These are phyloP conservation scores for Drosophila vallismaia DNA, from an alignment of 2,888 invertebrate genomes.

Conservation along the genomic window DNA sequence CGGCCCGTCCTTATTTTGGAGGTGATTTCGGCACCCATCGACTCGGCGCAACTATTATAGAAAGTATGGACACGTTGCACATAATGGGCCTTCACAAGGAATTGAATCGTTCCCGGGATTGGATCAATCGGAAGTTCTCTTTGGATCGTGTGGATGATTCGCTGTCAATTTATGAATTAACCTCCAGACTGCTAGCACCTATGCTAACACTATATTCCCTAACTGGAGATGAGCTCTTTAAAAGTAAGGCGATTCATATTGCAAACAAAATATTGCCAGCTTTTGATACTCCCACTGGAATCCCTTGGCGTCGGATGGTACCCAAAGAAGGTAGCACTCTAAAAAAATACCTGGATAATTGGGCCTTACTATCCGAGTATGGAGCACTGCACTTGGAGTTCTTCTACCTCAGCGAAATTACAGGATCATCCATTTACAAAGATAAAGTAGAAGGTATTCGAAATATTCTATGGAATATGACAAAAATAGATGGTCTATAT, in stretches of 20 bases:
- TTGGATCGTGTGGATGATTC: constrained; percentile 91
- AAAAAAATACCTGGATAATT: constrained; percentile 92
- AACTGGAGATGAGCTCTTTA: constrained; percentile 96
- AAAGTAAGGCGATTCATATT: constrained; percentile 95
- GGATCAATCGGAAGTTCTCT: constrained; percentile 94
- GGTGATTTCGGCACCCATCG: constrained; percentile 94
- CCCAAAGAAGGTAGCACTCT: constrained; percentile 13
- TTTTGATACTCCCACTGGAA: constrained; percentile 98
- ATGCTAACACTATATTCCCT: constrained; percentile 96
- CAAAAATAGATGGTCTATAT: constrained; percentile 97
- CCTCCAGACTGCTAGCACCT: constrained; percentile 98
- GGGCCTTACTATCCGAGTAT: constrained; percentile 98
- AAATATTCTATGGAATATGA: constrained; percentile 90
- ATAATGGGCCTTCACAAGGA: constrained; percentile 98
- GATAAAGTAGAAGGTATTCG: constrained; percentile 95
- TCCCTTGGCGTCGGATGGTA: constrained; percentile 88
- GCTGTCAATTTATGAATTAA: constrained; percentile 98
- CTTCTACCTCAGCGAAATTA: constrained; percentile 96
- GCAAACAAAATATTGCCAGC: constrained; percentile 97
- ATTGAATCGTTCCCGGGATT: constrained; percentile 95
- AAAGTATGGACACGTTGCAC: constrained; percentile 97
- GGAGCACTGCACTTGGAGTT: constrained; percentile 99
- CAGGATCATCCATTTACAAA: constrained; percentile 94
- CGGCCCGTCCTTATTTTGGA: constrained; percentile 93
- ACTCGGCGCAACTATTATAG: constrained; percentile 97